Base-by-base conservation (phyloP, 2,113 vertebrate genomes). In the Todiramphus saurophagus region DNA sequence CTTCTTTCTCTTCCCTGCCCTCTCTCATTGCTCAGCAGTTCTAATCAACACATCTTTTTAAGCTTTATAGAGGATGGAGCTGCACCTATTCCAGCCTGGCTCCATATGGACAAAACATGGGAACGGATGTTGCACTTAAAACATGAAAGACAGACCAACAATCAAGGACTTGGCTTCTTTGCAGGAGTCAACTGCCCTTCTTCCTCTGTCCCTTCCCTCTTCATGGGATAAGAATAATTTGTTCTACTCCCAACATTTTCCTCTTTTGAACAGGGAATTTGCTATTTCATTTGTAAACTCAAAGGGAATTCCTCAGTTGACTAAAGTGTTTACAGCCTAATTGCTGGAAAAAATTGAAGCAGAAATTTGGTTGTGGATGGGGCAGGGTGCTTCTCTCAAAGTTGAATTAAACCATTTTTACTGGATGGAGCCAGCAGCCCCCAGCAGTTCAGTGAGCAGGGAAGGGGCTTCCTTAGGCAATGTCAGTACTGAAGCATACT, bases 131-230 rank as follows among this genome's bases (percentile, higher is more conserved):
- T 76, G 35, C 59, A 12, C 74, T 90, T 63, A 68, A 70, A n/a
- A 72, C 27, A 60, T 78, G 79, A 79, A 87, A 94, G 80, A 50
- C 23, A 85, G n/a, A 37, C 27, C 51, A 84, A 48, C 37, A 83
- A 13, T 72, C 27, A 33, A 48, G 35, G 53, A 78, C 18, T 83
- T 73, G 59, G 24, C 35, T 68, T 68, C 30, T 37, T 73, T 67
- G 41, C 37, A 59, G 72, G 76, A 90, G 70, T 13, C 20, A 62
- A 7, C 20, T 41, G 62, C 10, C 6, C 53, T 76, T 59, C 19
- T 44, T 84, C 30, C 35, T 74, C 33, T 73, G 24, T 59, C 18
- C 21, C 31, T 58, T 83, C 6, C 11, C 27, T 86, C 25, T 56
- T 3, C 0, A 0, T 20, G 10, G 31, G 19, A 51, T 48, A 60